Conservation (phyloP, 2,113 vertebrate species). For the Odocoileus hemionus region DNA sequence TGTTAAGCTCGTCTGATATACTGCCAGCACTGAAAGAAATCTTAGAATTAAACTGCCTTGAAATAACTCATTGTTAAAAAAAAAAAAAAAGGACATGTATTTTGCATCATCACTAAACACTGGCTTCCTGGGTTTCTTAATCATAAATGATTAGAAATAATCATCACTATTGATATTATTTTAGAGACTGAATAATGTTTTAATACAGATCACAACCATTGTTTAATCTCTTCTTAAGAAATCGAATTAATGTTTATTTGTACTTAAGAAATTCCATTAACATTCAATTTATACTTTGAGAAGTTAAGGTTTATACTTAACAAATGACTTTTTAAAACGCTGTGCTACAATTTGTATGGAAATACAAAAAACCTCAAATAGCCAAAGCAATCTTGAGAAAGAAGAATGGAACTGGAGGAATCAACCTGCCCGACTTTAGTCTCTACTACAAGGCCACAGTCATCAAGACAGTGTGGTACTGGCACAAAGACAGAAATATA, state of each 20-base stretch:
- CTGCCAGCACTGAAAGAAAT: neutral
- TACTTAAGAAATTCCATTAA: slow-evolving; percentile 19
- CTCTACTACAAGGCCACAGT: no score
- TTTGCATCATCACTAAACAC: neutral
- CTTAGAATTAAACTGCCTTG: neutral
- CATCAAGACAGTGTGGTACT: no score
- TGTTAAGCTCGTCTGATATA: neutral
- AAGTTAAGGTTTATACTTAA: slow-evolving; percentile 35
- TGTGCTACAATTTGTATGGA: neutral
- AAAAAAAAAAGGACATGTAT: neutral
- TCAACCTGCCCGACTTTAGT: no score
- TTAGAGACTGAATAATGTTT: neutral
- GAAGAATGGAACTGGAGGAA: no score
- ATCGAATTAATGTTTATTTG: slow-evolving; percentile 14
- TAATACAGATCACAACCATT: neutral
- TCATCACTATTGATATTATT: neutral
- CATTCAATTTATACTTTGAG: slow-evolving; percentile 14
- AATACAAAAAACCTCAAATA: no score
- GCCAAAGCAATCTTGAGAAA: no score
- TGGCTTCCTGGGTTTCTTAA: neutral
- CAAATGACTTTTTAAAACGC: neutral
- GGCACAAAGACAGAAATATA: no score
- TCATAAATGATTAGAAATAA: slow-evolving; percentile 29
- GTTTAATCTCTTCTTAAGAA: slow-evolving; percentile 29
- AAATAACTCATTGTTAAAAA: neutral